Evolutionary conservation across 2,888 invertebrate genomes (phyloP).

Genomic region (Charanyca ferruginea): DNA sequence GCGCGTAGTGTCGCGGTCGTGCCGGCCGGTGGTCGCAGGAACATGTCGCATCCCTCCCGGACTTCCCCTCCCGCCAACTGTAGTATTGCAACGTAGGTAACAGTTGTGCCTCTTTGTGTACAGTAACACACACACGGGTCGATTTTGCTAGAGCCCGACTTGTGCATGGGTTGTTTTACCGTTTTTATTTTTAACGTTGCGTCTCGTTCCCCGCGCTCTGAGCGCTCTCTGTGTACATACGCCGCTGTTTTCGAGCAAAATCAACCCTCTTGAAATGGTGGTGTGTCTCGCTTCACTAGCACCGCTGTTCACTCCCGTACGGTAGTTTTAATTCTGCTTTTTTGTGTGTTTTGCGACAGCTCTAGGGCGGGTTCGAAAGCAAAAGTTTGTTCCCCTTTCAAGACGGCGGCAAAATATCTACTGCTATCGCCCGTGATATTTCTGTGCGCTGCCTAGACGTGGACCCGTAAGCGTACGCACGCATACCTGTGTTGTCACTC

Average conservation of each 20-base stretch:
- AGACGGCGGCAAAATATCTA: constrained; percentile 94
- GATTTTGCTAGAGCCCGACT: constrained; percentile 81
- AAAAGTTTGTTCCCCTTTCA: constrained; percentile 94
- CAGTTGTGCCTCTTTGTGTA: constrained; percentile 72
- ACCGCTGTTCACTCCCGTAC: constrained; percentile 69
- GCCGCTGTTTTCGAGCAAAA: constrained; percentile 81
- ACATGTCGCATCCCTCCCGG: constrained; percentile 75
- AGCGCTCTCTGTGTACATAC: constrained; percentile 66
- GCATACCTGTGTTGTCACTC: constrained; percentile 82
- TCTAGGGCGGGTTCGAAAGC: constrained; percentile 92
- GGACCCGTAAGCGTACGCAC: constrained; percentile 88
- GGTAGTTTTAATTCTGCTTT: constrained; percentile 78
- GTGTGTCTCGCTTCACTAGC: constrained; percentile 74
- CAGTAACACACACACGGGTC: constrained; percentile 78
- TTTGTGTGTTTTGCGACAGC: constrained; percentile 90
- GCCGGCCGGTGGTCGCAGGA: constrained; percentile 84
- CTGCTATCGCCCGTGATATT: constrained; percentile 95
- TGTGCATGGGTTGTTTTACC: constrained; percentile 86
- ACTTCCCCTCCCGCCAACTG: constrained; percentile 59
- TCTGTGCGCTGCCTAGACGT: constrained; percentile 93
- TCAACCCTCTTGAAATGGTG: constrained; percentile 91
- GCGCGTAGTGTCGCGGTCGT: constrained; percentile 37
- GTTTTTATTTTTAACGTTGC: constrained; percentile 59
- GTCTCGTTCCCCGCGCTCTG: constrained; percentile 58
- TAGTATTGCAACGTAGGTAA: constrained; percentile 76